A percentile compares a stretch with the other conserved stretches of the same genome.
These are phyloP conservation scores for Cyrtodaria siliqua DNA, from an alignment of 2,888 invertebrate genomes.

Conservation along the genomic window DNA sequence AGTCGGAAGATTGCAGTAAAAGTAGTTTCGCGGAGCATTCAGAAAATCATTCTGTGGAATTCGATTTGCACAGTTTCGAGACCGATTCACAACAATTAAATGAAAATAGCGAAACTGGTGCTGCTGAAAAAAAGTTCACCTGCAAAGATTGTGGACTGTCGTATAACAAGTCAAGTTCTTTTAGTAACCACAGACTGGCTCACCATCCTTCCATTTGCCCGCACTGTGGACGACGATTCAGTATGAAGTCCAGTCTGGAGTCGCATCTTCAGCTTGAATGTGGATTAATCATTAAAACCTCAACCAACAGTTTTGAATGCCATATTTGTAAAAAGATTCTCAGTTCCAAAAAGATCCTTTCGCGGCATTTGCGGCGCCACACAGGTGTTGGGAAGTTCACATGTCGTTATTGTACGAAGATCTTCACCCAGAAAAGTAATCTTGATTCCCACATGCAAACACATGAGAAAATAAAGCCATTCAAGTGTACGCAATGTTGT, in stretches of 20 bases:
- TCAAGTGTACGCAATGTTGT: constrained; percentile 48
- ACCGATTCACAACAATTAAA: not conserved
- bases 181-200: constrained; percentile 55
- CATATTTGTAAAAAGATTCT: constrained; percentile 55
- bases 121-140: constrained; percentile 23
- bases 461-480: constrained; percentile 56
- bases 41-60: not conserved
- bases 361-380: constrained; percentile 47
- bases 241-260: constrained; percentile 50
- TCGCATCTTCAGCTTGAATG: constrained; percentile 57
- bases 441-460: constrained; percentile 51
- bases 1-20: not conserved
- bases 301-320: constrained; percentile 31
- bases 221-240: constrained; percentile 54
- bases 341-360: constrained; percentile 53
- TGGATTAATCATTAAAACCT: constrained; percentile 17
- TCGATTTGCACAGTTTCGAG: constrained; percentile 23
- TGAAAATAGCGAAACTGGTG: not conserved
- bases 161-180: constrained; percentile 55
- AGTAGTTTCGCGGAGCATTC: not conserved
- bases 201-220: constrained; percentile 59
- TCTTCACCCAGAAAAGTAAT: constrained; percentile 38
- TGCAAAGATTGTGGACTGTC: constrained; percentile 59
- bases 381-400: constrained; percentile 30
- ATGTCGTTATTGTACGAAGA: constrained; percentile 46